These are phyloP conservation scores for Yponomeuta plumbellus DNA, from an alignment of 2,888 invertebrate species.

Conservation along the genomic window DNA sequence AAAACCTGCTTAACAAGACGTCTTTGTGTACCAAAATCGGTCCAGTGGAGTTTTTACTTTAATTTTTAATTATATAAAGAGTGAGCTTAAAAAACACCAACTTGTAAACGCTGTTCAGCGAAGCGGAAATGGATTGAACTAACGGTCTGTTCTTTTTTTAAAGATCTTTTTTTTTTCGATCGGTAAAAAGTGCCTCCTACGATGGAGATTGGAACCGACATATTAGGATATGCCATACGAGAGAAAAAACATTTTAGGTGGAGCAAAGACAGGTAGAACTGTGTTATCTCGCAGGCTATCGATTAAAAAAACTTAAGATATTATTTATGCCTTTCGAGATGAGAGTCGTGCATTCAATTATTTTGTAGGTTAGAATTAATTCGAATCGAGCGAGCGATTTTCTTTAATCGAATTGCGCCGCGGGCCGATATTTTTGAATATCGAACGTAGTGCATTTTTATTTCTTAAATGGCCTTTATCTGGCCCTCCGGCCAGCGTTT, in stretches of 20 bases:
- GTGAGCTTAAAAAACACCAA: constrained; percentile 56
- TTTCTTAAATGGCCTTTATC: constrained; percentile 61
- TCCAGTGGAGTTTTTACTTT: constrained; percentile 37
- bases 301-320: constrained; percentile 12
- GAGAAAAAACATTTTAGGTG: constrained; percentile 42
- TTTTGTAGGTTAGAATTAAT: constrained; percentile 17
- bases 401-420: constrained; percentile 34
- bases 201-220: constrained; percentile 55
- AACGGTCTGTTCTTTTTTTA: constrained; percentile 60
- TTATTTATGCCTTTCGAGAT: constrained; percentile 15
- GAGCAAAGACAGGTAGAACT: constrained; percentile 24
- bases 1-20: constrained; percentile 58
- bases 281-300: constrained; percentile 14
- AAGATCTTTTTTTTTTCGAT: constrained; percentile 33
- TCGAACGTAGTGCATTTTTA: constrained; percentile 47
- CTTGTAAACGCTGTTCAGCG: constrained; percentile 66
- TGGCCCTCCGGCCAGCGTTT: constrained; percentile 62
- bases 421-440: constrained; percentile 60
- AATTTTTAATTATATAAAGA: constrained; percentile 59
- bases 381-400: constrained; percentile 37
- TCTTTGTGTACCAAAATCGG: constrained; percentile 49
- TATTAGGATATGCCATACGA: constrained; percentile 49
- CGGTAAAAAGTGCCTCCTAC: constrained; percentile 56
- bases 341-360: constrained; percentile 18
- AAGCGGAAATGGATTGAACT: constrained; percentile 70